phyloP scores from a whole-genome alignment of 2,113 vertebrate genomes.

The Dolichotis patagonum region DNA sequence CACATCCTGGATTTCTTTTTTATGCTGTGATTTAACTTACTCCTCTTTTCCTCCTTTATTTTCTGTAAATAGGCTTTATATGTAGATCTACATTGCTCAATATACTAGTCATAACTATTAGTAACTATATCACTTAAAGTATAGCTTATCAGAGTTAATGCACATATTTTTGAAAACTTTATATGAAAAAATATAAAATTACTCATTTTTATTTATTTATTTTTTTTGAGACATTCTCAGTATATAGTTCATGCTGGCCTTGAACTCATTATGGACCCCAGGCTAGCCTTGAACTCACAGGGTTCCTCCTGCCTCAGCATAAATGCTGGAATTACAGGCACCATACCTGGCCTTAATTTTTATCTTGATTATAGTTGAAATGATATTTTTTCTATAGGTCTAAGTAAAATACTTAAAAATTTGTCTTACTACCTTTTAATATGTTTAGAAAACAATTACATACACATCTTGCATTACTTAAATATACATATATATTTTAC shows the following conservation, averaged over 20 bases:
- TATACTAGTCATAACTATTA: not conserved
- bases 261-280: not conserved
- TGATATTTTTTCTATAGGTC: not conserved
- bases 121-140: not conserved
- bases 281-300: not conserved
- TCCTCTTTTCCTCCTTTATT: not conserved
- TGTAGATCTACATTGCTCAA: not conserved
- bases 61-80: not conserved
- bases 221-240: not conserved
- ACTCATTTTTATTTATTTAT: not conserved
- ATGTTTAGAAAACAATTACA: not conserved
- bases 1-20: not conserved
- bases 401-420: not conserved
- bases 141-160: not conserved
- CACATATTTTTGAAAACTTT: not conserved
- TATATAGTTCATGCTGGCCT: not conserved
- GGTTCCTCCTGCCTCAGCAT: not conserved
- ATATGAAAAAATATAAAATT: not conserved
- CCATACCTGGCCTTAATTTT: not conserved
- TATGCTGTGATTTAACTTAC: not conserved
- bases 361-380: conserved; percentile 8
- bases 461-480: not conserved
- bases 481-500: not conserved
- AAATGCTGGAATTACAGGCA: not conserved
- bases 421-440: not conserved